Evolutionary conservation across 2,888 invertebrate genomes (phyloP), one percentile per base, ranked within the genome.

Genomic region (Erebia ligea): DNA sequence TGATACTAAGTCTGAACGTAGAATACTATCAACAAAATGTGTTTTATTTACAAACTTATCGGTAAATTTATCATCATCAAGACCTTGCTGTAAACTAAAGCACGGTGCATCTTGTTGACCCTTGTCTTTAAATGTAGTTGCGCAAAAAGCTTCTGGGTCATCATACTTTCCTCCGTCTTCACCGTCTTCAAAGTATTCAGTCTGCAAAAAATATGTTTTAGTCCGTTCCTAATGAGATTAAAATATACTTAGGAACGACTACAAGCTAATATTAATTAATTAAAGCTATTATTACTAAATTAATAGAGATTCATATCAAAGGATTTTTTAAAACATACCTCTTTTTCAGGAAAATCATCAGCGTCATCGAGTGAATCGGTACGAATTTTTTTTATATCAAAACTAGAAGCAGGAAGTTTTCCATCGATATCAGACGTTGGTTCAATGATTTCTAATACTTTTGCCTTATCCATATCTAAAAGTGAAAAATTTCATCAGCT

Each of bases 321-420:
- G 13, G 6, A 56, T 21, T 11, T 21, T 48, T 50, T 34, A 25
- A 13, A 45, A 63, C 15, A 72, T 82, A 92, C 94, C 84, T 94
- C 94, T 85, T 90, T 94, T 80, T 94, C 94, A 10, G 93, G 93
- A 68, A 94, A 93, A 76, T 94, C 94, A 76, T 94, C 94, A 42
- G 94, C 94, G 69, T 94, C 94, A 75, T 94, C 94, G 3, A 94
- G 84, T 1, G 94, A 94, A 78, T 94, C 94, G 0, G 94, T 94
- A 58, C 92, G 85, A 40, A 93, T 80, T 83, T 93, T 94, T 66
- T 85, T 87, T 0, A 93, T 76, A 76, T 94, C 94, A 80, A 92
- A 94, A 83, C 90, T 91, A 21, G 92, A 87, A 8, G 81, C 74
- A 2, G 87, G 83, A 52, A 83, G 74, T 83, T 89, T 91, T 8